Conservation (phyloP, 2,888 invertebrate species). For the Drosophila eohydei region DNA sequence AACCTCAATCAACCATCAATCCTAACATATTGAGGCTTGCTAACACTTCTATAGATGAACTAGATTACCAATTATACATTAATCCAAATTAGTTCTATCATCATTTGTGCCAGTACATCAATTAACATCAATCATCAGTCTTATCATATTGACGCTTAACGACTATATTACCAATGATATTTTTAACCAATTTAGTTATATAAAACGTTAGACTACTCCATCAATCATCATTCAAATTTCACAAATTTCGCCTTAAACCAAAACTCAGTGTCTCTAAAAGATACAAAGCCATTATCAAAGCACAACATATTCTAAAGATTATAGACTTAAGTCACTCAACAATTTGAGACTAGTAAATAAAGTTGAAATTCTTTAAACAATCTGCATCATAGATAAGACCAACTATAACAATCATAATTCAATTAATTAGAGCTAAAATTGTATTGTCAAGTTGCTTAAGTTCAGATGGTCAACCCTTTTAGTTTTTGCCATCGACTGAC, state of each 20-base stretch:
- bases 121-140: neutral
- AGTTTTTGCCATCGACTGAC: constrained; percentile 15
- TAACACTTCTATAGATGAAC: too few species aligned
- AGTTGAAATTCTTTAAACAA: neutral
- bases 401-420: constrained; percentile 17
- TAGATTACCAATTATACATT: too few species aligned
- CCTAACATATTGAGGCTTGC: too few species aligned
- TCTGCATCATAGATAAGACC: constrained; percentile 5
- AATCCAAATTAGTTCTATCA: too few species aligned
- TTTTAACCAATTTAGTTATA: neutral
- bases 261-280: neutral
- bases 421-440: constrained; percentile 18
- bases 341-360: neutral
- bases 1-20: too few species aligned
- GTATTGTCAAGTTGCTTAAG: constrained; percentile 21
- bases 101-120: neutral
- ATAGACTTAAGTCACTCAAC: neutral
- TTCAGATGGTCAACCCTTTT: constrained; percentile 37
- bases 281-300: neutral
- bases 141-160: neutral
- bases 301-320: neutral
- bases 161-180: neutral
- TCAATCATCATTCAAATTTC: neutral
- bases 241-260: neutral
- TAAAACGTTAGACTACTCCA: neutral